Evolutionary conservation across 2,888 invertebrate genomes (phyloP), one percentile per base, ranked within the genome.

Genomic region (Calameuta idolon): DNA sequence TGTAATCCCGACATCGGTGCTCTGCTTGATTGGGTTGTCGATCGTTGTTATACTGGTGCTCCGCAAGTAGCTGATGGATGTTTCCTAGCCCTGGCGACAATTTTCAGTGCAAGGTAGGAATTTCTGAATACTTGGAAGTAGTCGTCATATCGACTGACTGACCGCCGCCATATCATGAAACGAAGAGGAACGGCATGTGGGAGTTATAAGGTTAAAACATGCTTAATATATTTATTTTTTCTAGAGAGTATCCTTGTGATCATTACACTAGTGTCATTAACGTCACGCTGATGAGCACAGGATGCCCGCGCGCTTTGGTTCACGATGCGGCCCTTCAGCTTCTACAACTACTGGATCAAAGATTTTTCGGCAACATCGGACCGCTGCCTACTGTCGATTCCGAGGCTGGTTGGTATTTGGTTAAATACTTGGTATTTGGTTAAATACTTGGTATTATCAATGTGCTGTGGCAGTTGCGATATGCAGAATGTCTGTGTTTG

Each of bases 201-300:
- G 69, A 69, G 69, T 69, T 33, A 0, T 69, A 69, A 31, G 31
- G 33, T 69, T 69, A 30, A 30, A 69, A 30, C 40, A 30, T 23
- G 69, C 15, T 69, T 69, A 11, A 30, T 30, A 30, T 5, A 31
- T 30, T 69, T 69, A 12, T 82, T 81, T 81, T 85, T 92, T 92
- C 12, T 92, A 97, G 98, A 89, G 98, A 98, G 92, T 98, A 98
- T 93, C 98, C 98, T 3, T 98, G 98, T 91, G 98, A 98, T 92
- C 98, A 98, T 93, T 98, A 98, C 92, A 98, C 98, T 69, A 98
- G 99, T 2, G 97, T 99, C 87, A 97, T 99, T 89, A 99, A 98
- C 91, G 97, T 99, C 69, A 98, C 99, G 0, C 94, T 99, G 74
- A 95, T 99, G 94, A 98, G 98, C 93, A 97, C 98, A 11, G 99